A percentile compares a stretch with the other conserved stretches of the same genome.
Conservation (phyloP, 2,797 vertebrate genomes). For the Chrosomus eos region DNA sequence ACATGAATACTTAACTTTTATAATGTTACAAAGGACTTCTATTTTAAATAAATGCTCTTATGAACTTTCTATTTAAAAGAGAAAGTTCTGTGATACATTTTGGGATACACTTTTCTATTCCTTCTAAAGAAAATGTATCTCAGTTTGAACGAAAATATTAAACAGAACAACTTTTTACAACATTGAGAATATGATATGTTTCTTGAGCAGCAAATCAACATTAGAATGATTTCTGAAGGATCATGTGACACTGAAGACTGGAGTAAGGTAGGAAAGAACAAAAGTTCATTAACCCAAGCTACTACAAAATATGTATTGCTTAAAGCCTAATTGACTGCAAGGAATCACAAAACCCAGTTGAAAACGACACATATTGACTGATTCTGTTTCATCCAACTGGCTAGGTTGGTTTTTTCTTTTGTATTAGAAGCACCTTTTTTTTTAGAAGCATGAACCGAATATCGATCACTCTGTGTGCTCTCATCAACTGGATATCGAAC, state of each 20-base stretch:
- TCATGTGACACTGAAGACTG: too few relatives aligned
- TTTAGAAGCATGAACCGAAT: neutral
- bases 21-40: neutral
- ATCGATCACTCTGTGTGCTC: constrained; percentile 44
- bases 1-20: neutral
- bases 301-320: neutral
- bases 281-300: neutral
- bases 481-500: constrained; percentile 47
- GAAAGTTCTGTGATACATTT: neutral
- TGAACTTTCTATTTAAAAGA: too few relatives aligned
- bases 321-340: neutral
- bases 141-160: neutral
- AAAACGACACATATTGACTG: constrained; percentile 32
- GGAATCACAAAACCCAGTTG: neutral
- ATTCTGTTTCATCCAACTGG: constrained; percentile 19
- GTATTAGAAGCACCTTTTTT: neutral
- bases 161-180: neutral
- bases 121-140: neutral
- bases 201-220: neutral
- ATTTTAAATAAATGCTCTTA: too few relatives aligned
- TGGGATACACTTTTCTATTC: neutral
- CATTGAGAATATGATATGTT: neutral
- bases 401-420: constrained; percentile 23
- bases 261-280: neutral
- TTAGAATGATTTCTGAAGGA: neutral